Evolutionary conservation across 1,140 invertebrate genomes (phyloP).

Genomic region (Venturia canescens): DNA sequence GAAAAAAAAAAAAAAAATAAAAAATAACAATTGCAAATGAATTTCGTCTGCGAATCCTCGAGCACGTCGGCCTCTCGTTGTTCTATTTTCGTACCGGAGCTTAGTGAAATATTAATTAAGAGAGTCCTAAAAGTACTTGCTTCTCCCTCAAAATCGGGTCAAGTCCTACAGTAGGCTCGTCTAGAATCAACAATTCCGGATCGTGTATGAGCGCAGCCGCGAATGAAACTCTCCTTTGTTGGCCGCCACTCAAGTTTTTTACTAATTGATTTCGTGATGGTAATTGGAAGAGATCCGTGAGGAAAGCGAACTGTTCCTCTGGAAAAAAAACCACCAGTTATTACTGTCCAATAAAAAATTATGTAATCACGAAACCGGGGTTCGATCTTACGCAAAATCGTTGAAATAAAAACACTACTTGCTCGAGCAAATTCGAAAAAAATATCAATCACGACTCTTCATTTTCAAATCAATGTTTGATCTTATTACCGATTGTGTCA

Average conservation of each 20-base stretch:
- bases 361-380: no score
- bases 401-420: no score
- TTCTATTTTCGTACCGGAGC: not conserved
- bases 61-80: not conserved
- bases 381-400: no score
- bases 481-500: constrained; percentile 78
- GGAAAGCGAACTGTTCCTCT: constrained; percentile 82
- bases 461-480: no score
- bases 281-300: constrained; percentile 85
- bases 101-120: constrained; percentile 65
- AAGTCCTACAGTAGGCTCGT: constrained; percentile 95
- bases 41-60: no score
- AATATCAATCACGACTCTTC: no score
- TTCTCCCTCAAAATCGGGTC: constrained; percentile 92
- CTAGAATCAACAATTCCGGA: constrained; percentile 92
- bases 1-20: constrained; percentile 57
- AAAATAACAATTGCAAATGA: no score
- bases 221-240: constrained; percentile 91
- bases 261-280: constrained; percentile 81
- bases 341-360: no score
- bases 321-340: no score
- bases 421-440: no score
- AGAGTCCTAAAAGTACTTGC: constrained; percentile 76
- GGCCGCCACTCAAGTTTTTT: constrained; percentile 89
- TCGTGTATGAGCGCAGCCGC: constrained; percentile 91